Conservation (phyloP, 2,888 invertebrate genomes). For the Tiliacea aurago region DNA sequence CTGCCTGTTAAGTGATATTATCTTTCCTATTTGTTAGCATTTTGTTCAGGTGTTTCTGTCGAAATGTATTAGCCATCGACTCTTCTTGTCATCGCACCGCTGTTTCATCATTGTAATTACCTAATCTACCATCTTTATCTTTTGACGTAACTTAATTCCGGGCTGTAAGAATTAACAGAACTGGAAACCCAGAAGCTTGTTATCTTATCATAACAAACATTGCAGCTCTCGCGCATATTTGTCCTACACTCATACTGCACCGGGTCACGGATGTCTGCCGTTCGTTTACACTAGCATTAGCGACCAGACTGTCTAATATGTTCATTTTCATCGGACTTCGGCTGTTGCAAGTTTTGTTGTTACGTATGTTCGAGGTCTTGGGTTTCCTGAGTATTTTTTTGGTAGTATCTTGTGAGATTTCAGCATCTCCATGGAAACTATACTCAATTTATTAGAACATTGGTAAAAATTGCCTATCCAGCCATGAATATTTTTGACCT, state of each 20-base stretch:
- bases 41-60: neutral
- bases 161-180: neutral
- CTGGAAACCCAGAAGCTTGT: conserved; percentile 10
- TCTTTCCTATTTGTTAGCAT: neutral
- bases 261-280: conserved; percentile 16
- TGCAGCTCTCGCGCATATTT: conserved; percentile 13
- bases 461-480: neutral
- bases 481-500: neutral
- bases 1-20: neutral
- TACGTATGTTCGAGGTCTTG: neutral
- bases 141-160: neutral
- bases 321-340: conserved; percentile 28
- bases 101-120: neutral
- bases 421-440: neutral
- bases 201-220: conserved; percentile 26
- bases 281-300: conserved; percentile 24
- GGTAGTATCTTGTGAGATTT: neutral
- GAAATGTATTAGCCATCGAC: conserved; percentile 1
- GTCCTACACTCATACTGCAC: neutral
- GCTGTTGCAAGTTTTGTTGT: conserved; percentile 13
- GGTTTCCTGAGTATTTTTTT: no score
- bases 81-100: neutral
- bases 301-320: conserved; percentile 20
- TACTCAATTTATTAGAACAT: neutral
- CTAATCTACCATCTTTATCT: conserved; percentile 1